phyloP scores from a whole-genome alignment of 2,113 vertebrate genomes.

The Eulemur rufifrons region DNA sequence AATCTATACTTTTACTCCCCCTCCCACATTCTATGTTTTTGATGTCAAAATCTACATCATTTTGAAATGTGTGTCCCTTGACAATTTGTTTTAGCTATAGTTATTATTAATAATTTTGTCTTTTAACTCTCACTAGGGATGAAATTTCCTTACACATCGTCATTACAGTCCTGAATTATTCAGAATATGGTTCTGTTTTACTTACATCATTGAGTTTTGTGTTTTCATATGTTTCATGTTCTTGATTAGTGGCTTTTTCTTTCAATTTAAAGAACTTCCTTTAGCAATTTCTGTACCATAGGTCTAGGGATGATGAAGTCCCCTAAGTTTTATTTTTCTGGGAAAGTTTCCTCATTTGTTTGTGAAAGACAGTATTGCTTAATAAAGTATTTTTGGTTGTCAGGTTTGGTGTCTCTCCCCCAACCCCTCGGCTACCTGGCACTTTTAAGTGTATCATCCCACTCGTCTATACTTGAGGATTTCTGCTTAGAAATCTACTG shows the following conservation, averaged over 20 bases:
- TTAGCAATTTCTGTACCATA: neutral
- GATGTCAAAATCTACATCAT: neutral
- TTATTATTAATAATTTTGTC: too few species aligned
- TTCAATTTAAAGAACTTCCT: neutral
- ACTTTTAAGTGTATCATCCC: neutral
- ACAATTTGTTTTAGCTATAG: too few species aligned
- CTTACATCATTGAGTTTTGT: neutral
- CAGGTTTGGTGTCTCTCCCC: neutral
- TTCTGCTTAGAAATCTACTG: neutral
- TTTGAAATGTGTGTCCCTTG: too few species aligned
- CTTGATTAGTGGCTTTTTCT: neutral
- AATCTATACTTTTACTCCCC: neutral
- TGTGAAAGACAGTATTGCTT: neutral
- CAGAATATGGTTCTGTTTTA: neutral
- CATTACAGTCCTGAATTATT: neutral
- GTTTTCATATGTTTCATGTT: neutral
- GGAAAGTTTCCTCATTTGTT: neutral
- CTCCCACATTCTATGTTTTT: neutral
- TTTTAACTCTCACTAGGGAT: too few species aligned
- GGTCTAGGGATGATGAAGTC: neutral
- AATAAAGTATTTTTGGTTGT: neutral
- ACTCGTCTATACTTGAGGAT: neutral
- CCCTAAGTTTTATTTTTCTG: neutral
- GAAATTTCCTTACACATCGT: neutral
- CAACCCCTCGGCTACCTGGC: neutral